Evolutionary conservation across 2,113 vertebrate genomes (phyloP).

Genomic region (Gopherus evgoodei): DNA sequence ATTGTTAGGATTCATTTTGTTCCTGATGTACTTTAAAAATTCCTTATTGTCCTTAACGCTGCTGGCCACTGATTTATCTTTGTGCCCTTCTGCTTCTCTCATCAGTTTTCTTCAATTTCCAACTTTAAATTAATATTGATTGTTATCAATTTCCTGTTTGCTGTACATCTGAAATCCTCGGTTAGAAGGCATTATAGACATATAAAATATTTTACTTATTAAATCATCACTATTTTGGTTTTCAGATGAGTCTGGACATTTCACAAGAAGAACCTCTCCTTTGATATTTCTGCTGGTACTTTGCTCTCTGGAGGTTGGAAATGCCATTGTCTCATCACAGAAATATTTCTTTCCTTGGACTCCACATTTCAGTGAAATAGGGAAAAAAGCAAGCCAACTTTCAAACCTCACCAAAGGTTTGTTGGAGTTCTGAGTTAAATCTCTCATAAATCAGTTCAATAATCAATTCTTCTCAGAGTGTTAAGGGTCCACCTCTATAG

Average conservation of each 20-base stretch:
- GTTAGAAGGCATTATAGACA: background rate
- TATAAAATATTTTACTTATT: background rate
- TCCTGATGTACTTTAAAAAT: too few species aligned
- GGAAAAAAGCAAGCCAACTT: background rate
- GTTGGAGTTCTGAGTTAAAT: background rate
- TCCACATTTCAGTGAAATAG: background rate
- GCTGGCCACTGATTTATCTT: background rate
- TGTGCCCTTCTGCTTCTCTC: background rate
- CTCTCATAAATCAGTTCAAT: fast-evolving
- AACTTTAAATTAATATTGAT: background rate
- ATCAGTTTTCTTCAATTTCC: background rate
- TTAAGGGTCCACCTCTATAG: too few species aligned
- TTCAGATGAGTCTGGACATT: too few species aligned
- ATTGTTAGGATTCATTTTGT: too few species aligned
- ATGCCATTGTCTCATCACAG: too few species aligned
- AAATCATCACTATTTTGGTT: too few species aligned
- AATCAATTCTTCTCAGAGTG: too few species aligned
- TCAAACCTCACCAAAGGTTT: background rate
- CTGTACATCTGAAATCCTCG: background rate
- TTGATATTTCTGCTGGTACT: background rate
- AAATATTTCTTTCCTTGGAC: background rate
- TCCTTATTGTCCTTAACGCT: too few species aligned
- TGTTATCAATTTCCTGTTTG: background rate
- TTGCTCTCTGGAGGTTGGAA: background rate
- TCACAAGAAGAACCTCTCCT: too few species aligned